phyloP scores from a whole-genome alignment of 2,113 vertebrate genomes.

The Chaetops frenatus region DNA sequence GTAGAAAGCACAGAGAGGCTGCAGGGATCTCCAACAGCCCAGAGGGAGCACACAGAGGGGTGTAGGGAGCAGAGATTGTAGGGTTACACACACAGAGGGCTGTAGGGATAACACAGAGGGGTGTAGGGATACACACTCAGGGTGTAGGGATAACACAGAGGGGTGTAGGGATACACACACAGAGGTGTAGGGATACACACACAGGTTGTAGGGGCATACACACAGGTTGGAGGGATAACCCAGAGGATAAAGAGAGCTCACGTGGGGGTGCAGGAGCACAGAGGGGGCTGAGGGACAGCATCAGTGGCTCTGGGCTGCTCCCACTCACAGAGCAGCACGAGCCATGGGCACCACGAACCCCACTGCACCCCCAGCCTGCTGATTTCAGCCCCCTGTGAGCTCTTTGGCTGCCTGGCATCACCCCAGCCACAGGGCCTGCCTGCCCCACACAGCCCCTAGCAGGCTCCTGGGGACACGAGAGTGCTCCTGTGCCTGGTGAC shows the following conservation, averaged over 20 bases:
- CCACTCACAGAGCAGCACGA: accelerated
- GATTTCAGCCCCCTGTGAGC: background rate
- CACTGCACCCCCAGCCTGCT: background rate
- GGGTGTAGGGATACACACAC: too few relatives aligned
- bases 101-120: background rate
- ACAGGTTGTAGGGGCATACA: background rate
- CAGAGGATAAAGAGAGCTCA: background rate
- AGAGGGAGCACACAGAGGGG: background rate
- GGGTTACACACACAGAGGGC: background rate
- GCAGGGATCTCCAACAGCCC: background rate
- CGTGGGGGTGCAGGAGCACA: background rate
- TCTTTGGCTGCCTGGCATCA: background rate
- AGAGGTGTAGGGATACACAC: too few relatives aligned
- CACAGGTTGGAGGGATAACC: background rate
- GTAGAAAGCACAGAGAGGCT: background rate
- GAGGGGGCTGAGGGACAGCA: background rate
- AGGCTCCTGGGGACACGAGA: background rate
- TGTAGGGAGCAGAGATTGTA: background rate
- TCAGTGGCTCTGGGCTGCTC: background rate
- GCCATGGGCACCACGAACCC: background rate
- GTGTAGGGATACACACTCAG: background rate
- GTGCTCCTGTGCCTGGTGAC: background rate
- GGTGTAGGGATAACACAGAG: background rate
- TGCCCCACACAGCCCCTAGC: background rate
- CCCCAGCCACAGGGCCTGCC: background rate